phyloP scores from a whole-genome alignment of 2,797 vertebrate species.

The Fistularia commersonii region DNA sequence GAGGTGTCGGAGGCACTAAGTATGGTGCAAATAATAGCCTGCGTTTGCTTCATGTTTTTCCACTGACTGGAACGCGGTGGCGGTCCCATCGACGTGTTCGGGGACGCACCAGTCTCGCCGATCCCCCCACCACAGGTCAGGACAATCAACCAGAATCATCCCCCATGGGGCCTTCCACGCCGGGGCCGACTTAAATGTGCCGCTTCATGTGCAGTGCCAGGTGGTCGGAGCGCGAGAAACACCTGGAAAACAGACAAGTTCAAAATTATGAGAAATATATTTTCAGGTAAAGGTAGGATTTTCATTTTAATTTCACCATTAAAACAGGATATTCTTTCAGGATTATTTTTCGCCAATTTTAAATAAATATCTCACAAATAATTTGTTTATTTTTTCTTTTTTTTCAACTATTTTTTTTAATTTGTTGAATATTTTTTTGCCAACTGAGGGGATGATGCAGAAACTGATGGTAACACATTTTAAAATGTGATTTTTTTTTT shows the following conservation, averaged over 20 bases:
- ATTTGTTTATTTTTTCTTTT: too few relatives aligned
- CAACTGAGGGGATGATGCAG: too few relatives aligned
- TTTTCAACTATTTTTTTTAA: too few relatives aligned
- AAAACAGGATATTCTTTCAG: too few relatives aligned
- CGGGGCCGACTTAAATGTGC: conserved; percentile 83
- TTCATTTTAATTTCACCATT: background rate
- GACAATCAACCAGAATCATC: conserved; percentile 73
- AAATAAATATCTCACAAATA: too few relatives aligned
- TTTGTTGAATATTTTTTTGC: too few relatives aligned
- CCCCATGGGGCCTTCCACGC: conserved; percentile 57
- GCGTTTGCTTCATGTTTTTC: conserved; percentile 60
- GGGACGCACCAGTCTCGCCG: conserved; percentile 81
- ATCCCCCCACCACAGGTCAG: conserved; percentile 74
- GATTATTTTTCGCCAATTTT: too few relatives aligned
- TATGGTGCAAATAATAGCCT: conserved; percentile 92
- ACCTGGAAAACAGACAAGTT: conserved; percentile 78
- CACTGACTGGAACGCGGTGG: conserved; percentile 56
- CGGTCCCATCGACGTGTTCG: conserved; percentile 61
- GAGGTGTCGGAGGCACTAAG: conserved; percentile 89
- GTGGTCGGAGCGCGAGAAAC: conserved; percentile 98
- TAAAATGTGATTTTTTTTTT: too few relatives aligned
- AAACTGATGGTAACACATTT: too few relatives aligned
- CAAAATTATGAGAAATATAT: conserved; percentile 26
- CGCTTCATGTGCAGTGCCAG: conserved; percentile 99
- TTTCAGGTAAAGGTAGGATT: background rate